Percentiles rank a stretch among this genome's conserved stretches.
phyloP scores from a whole-genome alignment of 2,888 invertebrate genomes.

The Crepidodera aurea region DNA sequence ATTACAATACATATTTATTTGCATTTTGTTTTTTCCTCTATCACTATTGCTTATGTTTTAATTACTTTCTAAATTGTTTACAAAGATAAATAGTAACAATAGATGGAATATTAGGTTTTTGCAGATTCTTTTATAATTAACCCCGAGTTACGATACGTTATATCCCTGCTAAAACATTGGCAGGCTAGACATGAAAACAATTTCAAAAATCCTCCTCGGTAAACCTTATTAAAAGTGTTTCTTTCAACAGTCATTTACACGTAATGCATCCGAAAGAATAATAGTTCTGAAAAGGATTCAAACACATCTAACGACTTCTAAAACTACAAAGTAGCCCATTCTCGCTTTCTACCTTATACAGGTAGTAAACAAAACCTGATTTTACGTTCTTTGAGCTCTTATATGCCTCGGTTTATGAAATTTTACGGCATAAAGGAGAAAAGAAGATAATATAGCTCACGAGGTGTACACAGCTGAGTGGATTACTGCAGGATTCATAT shows the following conservation, averaged over 20 bases:
- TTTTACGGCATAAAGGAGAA: constrained; percentile 5
- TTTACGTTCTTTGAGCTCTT: constrained; percentile 4
- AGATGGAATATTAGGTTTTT: no score
- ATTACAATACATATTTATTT: no score
- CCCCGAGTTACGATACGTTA: no score
- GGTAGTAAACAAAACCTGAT: constrained; percentile 18
- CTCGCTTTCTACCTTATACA: constrained; percentile 10
- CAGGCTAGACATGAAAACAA: no score
- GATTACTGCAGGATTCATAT: background rate
- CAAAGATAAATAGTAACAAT: no score
- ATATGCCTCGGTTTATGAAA: constrained; percentile 6
- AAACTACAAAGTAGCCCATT: constrained; percentile 8
- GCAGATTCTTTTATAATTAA: no score
- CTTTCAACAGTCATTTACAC: background rate
- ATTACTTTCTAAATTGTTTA: no score
- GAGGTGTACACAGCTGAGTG: constrained; percentile 4
- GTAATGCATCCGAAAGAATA: constrained; percentile 9
- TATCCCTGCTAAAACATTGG: no score
- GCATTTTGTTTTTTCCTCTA: no score
- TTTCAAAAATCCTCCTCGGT: background rate
- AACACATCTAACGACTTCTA: background rate
- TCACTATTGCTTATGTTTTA: no score
- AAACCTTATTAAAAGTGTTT: background rate
- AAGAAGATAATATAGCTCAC: constrained; percentile 8
- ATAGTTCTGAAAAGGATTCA: background rate